These are phyloP conservation scores for Gymnogyps californianus DNA, from an alignment of 2,113 vertebrate species.

Conservation along the genomic window DNA sequence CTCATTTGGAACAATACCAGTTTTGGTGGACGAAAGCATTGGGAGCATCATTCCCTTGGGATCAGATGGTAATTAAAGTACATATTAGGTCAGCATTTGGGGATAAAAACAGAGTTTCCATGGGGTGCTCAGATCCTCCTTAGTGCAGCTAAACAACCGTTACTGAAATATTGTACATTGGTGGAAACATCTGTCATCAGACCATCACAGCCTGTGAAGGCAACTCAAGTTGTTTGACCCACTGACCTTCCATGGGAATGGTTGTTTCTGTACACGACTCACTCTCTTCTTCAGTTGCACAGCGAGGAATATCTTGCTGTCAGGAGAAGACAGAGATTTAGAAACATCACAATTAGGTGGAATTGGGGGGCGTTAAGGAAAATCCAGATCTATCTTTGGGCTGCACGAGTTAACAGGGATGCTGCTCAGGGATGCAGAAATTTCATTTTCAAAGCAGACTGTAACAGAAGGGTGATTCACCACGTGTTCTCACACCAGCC, in stretches of 20 bases:
- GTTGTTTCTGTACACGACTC: background rate
- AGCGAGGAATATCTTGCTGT: accelerated
- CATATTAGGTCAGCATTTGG: background rate
- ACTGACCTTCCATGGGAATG: background rate
- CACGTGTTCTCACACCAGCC: accelerated
- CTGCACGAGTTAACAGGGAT: background rate
- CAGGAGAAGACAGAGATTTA: background rate
- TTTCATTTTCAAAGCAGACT: background rate
- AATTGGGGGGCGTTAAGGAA: background rate
- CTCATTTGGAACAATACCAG: background rate
- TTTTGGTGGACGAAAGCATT: background rate
- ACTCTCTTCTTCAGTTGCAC: background rate
- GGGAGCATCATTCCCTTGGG: background rate
- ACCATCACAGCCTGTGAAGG: background rate
- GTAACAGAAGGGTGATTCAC: background rate
- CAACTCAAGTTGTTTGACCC: background rate
- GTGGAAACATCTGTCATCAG: background rate
- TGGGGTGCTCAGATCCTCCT: background rate
- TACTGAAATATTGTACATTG: background rate
- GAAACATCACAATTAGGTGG: background rate
- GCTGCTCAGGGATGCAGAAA: background rate
- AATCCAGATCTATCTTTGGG: background rate
- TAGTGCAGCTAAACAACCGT: background rate
- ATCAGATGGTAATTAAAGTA: background rate
- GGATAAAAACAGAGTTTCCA: background rate